A percentile compares a stretch with the other conserved stretches of the same genome.
Evolutionary conservation across 2,113 vertebrate genomes (phyloP).

Genomic region (Callaeas wilsoni): DNA sequence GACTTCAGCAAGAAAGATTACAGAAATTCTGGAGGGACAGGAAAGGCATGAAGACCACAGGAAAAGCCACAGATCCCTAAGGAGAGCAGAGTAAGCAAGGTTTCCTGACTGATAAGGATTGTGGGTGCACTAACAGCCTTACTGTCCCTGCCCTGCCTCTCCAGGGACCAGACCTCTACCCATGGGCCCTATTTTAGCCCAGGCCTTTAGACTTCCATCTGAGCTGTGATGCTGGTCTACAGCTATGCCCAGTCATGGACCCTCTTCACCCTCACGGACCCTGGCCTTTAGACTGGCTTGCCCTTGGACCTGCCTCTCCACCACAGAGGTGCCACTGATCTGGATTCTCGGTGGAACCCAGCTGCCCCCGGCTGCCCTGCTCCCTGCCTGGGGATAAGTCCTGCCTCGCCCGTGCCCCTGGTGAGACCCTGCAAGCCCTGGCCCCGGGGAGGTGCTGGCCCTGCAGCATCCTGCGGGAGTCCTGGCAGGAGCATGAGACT

Average conservation of each 20-base stretch:
- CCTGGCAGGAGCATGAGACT: not conserved
- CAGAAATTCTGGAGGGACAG: not conserved
- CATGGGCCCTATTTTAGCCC: not conserved
- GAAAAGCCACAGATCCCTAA: not conserved
- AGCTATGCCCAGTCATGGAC: not conserved
- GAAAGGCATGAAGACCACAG: not conserved
- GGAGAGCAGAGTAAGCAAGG: not conserved
- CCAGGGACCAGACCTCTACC: not conserved
- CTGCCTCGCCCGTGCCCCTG: fast-evolving
- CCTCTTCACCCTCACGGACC: not conserved
- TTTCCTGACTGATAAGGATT: not conserved
- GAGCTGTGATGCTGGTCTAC: not conserved
- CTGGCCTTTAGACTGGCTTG: not conserved
- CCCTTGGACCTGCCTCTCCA: not conserved
- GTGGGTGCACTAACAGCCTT: not conserved
- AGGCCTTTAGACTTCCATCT: not conserved
- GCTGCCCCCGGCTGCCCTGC: not conserved
- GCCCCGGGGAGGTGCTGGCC: not conserved
- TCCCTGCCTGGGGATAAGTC: not conserved
- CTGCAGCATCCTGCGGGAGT: not conserved
- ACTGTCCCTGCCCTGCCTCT: not conserved
- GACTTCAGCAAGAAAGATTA: not conserved
- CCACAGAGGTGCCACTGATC: not conserved
- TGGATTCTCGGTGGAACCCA: not conserved
- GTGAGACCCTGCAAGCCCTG: not conserved